These are phyloP conservation scores for Melanchra persicariae DNA, from an alignment of 2,888 invertebrate species.

Conservation along the genomic window DNA sequence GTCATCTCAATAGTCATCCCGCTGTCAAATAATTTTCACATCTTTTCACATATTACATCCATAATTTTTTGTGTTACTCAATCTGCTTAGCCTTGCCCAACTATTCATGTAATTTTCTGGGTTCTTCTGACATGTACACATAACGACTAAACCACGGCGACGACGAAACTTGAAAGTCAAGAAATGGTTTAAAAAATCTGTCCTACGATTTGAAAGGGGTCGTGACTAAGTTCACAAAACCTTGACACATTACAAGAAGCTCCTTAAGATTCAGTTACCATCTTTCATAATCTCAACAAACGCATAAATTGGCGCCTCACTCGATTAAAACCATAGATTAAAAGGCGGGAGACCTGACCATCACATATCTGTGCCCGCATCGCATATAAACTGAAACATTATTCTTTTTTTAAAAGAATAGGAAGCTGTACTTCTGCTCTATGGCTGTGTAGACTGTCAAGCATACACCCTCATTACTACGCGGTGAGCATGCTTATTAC, in stretches of 20 bases:
- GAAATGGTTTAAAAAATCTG: background rate
- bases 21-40: background rate
- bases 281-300: constrained; percentile 6
- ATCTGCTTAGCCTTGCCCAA: too few species aligned
- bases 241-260: background rate
- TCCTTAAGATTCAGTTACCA: constrained; percentile 34
- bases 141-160: too few species aligned
- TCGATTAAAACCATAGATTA: constrained; percentile 44
- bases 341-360: constrained; percentile 11
- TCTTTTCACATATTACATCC: background rate
- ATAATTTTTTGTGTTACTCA: background rate
- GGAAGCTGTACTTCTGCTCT: constrained; percentile 49
- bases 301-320: constrained; percentile 47
- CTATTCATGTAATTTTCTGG: too few species aligned
- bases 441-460: constrained; percentile 48
- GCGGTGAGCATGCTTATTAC: constrained; percentile 77
- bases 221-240: constrained; percentile 22
- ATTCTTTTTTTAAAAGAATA: background rate
- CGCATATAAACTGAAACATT: constrained; percentile 47
- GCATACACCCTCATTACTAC: constrained; percentile 69
- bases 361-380: constrained; percentile 18
- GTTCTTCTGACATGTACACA: too few species aligned
- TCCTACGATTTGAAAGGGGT: constrained; percentile 21
- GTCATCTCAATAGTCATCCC: too few species aligned
- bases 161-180: background rate